Percentiles rank a stretch among this genome's conserved stretches.
Conservation (phyloP, 1,140 invertebrate genomes). For the Penaeus chinensis region DNA sequence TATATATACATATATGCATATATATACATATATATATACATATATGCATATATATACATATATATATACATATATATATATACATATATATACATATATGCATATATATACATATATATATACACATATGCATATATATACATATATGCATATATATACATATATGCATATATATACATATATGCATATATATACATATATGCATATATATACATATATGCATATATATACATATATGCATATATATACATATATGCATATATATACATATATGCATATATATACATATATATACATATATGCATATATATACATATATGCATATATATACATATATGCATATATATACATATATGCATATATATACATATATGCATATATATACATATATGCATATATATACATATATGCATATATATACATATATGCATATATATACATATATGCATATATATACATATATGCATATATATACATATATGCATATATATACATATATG, state of each 20-base stretch:
- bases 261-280: not conserved
- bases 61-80: conserved; percentile 29
- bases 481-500: not conserved
- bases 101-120: conserved; percentile 4
- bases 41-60: not conserved
- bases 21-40: conserved; percentile 7
- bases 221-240: not conserved
- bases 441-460: not conserved
- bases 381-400: not conserved
- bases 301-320: not conserved
- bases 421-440: not conserved
- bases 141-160: not conserved
- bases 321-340: not conserved
- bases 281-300: not conserved
- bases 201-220: not conserved
- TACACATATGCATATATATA: conserved; percentile 30
- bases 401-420: not conserved
- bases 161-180: conserved; percentile 9
- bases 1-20: not conserved
- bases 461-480: not conserved
- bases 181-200: conserved; percentile 7
- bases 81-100: conserved; percentile 17
- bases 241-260: not conserved
- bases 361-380: conserved; percentile 4
- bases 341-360: conserved; percentile 8